These are phyloP conservation scores for Drosophila quinaria DNA, from an alignment of 2,888 invertebrate species.

Conservation along the genomic window DNA sequence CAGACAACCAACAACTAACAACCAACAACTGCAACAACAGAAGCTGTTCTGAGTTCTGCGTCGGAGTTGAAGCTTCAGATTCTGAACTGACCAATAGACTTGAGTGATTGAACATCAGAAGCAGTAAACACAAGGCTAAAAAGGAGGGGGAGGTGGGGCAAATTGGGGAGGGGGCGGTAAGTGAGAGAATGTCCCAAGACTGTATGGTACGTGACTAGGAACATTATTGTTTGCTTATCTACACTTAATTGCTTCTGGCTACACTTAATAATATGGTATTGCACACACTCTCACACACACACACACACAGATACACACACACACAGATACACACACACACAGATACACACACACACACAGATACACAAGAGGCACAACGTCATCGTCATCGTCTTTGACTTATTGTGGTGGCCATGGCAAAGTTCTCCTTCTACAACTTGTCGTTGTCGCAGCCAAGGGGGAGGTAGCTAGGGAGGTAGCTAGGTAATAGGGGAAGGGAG, in stretches of 20 bases:
- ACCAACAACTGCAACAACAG: conserved; percentile 21
- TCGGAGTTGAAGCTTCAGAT: conserved; percentile 15
- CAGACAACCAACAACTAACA: conserved; percentile 30
- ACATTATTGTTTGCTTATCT: conserved; percentile 84
- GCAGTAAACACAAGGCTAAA: conserved; percentile 28
- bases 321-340: conserved; percentile 6
- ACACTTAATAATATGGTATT: conserved; percentile 83
- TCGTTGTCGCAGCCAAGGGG: conserved; percentile 33
- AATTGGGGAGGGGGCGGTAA: not conserved
- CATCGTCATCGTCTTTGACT: conserved; percentile 49
- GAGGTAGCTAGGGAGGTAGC: conserved; percentile 21
- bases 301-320: conserved; percentile 19
- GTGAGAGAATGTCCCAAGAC: conserved; percentile 72
- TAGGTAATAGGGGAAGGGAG: conserved; percentile 8
- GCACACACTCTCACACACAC: conserved; percentile 37
- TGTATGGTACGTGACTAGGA: conserved; percentile 78
- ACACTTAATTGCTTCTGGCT: conserved; percentile 84
- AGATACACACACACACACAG: conserved; percentile 11
- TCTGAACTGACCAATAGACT: conserved; percentile 61
- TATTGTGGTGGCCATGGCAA: conserved; percentile 46
- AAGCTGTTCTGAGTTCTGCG: not conserved
- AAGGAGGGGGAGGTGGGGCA: not conserved
- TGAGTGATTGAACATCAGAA: conserved; percentile 64
- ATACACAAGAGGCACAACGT: conserved; percentile 47
- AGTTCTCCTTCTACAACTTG: conserved; percentile 42